Conservation (phyloP, 1,140 invertebrate genomes). For the Drosophila baimaii region DNA sequence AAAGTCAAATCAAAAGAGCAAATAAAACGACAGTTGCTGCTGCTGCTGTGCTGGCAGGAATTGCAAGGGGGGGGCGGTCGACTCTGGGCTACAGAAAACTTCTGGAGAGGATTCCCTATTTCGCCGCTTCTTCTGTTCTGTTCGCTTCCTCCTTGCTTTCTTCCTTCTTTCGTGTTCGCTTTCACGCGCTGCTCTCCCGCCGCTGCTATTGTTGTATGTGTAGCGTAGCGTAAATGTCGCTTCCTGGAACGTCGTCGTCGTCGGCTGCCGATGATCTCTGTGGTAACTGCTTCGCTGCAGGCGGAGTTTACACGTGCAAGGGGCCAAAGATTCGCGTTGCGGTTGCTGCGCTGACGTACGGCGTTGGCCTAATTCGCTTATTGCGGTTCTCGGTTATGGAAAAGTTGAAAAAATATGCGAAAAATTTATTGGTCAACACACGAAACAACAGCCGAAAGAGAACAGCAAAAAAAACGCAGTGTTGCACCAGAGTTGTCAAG, state of each 20-base stretch:
- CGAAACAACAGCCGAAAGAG: conserved; percentile 76
- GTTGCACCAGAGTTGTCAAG: conserved; percentile 36
- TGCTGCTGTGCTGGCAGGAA: conserved; percentile 10
- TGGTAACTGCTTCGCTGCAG: conserved; percentile 4
- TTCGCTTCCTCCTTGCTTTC: background rate
- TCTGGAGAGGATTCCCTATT: conserved; percentile 41
- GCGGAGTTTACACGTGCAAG: conserved; percentile 29
- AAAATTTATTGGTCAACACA: conserved; percentile 81
- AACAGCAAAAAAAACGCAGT: conserved; percentile 65
- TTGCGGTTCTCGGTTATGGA: conserved; percentile 60
- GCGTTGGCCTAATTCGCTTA: conserved; percentile 41
- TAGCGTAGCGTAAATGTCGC: conserved; percentile 42
- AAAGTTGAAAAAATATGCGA: conserved; percentile 67
- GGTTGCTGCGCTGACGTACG: conserved; percentile 29
- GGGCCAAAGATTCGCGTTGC: conserved; percentile 23
- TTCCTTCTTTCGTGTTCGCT: conserved; percentile 46
- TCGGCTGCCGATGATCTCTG: conserved; percentile 32
- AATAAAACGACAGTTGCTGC: conserved; percentile 2
- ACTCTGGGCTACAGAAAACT: conserved; percentile 29
- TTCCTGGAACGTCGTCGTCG: conserved; percentile 38
- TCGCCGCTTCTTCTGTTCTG: conserved; percentile 7
- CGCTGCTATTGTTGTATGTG: conserved; percentile 12
- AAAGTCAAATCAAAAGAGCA: conserved; percentile 20
- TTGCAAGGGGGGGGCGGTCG: conserved; percentile 7
- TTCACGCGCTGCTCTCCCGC: conserved; percentile 45